These are phyloP conservation scores for Bucorvus abyssinicus DNA, from an alignment of 2,797 vertebrate genomes.

Conservation along the genomic window DNA sequence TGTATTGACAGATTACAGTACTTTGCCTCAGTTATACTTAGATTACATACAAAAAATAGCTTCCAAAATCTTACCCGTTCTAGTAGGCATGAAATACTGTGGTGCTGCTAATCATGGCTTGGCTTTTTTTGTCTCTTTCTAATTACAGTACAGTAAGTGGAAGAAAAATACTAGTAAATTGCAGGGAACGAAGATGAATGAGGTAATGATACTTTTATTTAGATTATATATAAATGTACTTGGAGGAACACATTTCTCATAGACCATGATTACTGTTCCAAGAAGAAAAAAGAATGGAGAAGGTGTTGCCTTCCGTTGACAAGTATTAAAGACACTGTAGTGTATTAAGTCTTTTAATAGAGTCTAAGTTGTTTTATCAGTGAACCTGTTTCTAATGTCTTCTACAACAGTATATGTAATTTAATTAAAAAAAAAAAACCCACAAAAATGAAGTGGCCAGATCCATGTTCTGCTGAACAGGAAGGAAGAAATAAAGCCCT, in stretches of 20 bases:
- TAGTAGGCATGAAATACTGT: not conserved
- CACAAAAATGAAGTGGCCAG: not conserved
- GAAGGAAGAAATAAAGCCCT: not conserved
- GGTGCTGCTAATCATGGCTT: not conserved
- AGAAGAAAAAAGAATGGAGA: not conserved
- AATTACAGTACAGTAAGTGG: not conserved
- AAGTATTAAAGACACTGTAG: not conserved
- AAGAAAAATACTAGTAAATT: not conserved
- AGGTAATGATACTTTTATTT: not conserved
- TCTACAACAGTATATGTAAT: not conserved
- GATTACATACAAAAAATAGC: not conserved
- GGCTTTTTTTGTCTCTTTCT: not conserved
- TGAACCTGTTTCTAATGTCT: not conserved
- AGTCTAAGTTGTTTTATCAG: not conserved
- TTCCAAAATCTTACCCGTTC: not conserved
- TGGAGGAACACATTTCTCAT: not conserved
- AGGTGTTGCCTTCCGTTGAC: not conserved
- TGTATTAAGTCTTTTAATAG: not conserved
- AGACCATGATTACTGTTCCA: not conserved
- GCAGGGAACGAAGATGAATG: not conserved
- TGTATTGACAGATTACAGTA: not conserved
- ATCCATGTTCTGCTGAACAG: not conserved
- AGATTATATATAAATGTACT: not conserved
- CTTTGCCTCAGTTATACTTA: not conserved
- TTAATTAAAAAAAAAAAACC: not conserved